Percentiles rank a stretch among this genome's conserved stretches.
Conservation (phyloP, 1,140 invertebrate species). For the Bombus cullumanus region DNA sequence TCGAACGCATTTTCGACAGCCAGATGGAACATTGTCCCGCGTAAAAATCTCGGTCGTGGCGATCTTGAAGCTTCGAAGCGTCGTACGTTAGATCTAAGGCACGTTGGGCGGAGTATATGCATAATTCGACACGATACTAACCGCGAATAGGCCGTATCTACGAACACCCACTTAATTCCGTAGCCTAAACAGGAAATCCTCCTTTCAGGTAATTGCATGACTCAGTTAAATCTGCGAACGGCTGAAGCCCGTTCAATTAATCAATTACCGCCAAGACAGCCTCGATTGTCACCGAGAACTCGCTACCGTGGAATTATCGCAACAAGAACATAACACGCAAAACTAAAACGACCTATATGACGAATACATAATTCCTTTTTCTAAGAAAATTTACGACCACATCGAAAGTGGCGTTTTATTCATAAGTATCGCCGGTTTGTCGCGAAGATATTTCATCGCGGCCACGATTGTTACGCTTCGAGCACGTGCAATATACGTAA, state of each 20-base stretch:
- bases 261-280: conserved; percentile 70
- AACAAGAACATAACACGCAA: neutral
- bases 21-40: no score
- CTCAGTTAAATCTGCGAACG: conserved; percentile 78
- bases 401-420: neutral
- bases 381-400: neutral
- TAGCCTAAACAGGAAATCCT: conserved; percentile 83
- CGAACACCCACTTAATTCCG: conserved; percentile 70
- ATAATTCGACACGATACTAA: conserved; percentile 55
- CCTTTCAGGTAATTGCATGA: conserved; percentile 81
- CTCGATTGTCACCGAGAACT: conserved; percentile 62
- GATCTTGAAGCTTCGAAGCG: neutral
- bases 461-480: neutral
- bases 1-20: no score
- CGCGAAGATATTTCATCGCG: conserved; percentile 4
- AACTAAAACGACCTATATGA: neutral
- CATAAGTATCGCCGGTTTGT: neutral
- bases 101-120: conserved; percentile 29
- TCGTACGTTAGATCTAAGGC: conserved; percentile 1
- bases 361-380: neutral
- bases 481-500: conserved; percentile 25
- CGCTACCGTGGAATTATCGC: neutral
- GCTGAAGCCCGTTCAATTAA: conserved; percentile 74
- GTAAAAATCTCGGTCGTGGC: neutral
- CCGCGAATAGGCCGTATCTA: conserved; percentile 66